Base-by-base conservation (phyloP, 2,888 invertebrate species). In the Dascillus cervinus region DNA sequence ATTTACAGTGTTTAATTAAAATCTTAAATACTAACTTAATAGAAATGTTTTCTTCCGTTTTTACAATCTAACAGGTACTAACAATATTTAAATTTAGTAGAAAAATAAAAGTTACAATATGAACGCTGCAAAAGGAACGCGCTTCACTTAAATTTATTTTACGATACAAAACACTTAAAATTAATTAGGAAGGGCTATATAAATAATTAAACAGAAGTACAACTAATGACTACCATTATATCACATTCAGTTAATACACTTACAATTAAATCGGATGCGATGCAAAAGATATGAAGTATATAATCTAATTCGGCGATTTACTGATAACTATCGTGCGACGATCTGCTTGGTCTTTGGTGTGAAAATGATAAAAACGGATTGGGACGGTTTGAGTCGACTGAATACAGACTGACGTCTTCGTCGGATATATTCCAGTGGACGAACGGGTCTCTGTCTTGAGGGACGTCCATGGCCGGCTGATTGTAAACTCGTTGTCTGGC, bases 351-450 rank as follows among this genome's bases (percentile, higher is more conserved):
- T 43, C 50, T 52, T 47, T 50, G 49, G 44, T 41, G 43, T 41
- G 49, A 26, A 30, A 44, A 47, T 29, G 50, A 43, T 35, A 50
- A 37, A 22, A 44, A 36, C 19, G 40, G 48, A 21, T 40, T 43
- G 24, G 51, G 51, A 44, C 46, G 46, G 45, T 41, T 47, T 19
- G 43, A 29, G 19, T 48, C 44, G 11, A 47, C 47, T 21, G 50
- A 41, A 36, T 52, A 56, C 25, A 58, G 37, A 30, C 48, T 53
- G 15, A 58, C 46, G 26, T 53, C 52, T 13, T 56, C 55, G 11
- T 58, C 55, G 5, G 55, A 56, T 3, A 49, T 43, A 3, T 52
- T 49, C 39, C 55, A 58, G 26, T 46, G 56, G 4, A 50, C 43
- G 29, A 34, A 40, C 9, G 17, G 4, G 11, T 38, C 37, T 21